Conservation (phyloP, 1,140 invertebrate genomes). For the Drosophila malerkotliana region DNA sequence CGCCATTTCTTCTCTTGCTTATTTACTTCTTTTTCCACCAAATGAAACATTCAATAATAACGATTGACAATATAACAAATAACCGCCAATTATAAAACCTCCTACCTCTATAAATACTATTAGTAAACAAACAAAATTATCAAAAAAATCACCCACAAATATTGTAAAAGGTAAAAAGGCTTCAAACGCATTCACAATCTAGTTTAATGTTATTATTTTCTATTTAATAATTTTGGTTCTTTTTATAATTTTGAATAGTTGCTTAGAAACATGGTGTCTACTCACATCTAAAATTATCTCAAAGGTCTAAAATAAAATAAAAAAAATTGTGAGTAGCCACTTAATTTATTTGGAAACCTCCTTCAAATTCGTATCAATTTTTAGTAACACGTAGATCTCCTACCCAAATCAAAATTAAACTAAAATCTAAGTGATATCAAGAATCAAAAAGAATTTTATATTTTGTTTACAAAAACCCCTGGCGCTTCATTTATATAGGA, state of each 20-base stretch:
- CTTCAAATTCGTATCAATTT: conserved; percentile 22
- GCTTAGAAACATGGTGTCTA: conserved; percentile 38
- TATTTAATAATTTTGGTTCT: conserved; percentile 22
- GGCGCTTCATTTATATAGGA: conserved; percentile 84
- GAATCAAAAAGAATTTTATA: conserved; percentile 78
- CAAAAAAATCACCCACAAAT: conserved; percentile 76
- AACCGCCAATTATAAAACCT: conserved; percentile 60
- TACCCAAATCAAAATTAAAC: conserved; percentile 25
- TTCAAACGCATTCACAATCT: conserved; percentile 75
- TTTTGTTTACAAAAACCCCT: conserved; percentile 84
- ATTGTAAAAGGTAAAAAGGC: conserved; percentile 79
- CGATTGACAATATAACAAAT: conserved; percentile 48
- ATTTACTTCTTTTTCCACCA: conserved; percentile 82
- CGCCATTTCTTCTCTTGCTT: conserved; percentile 83
- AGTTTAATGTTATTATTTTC: conserved; percentile 54
- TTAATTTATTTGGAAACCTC: conserved; percentile 5
- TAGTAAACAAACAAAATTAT: conserved; percentile 51
- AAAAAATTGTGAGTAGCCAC: conserved; percentile 19
- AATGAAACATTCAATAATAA: conserved; percentile 63
- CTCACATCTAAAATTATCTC: neutral
- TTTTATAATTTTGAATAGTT: conserved; percentile 46
- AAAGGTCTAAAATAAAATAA: neutral
- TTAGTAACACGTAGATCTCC: conserved; percentile 52
- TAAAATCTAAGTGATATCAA: conserved; percentile 52
- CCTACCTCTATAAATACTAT: conserved; percentile 49